These are phyloP conservation scores for Gorsachius goisagi DNA, from an alignment of 2,113 vertebrate genomes.

Conservation along the genomic window DNA sequence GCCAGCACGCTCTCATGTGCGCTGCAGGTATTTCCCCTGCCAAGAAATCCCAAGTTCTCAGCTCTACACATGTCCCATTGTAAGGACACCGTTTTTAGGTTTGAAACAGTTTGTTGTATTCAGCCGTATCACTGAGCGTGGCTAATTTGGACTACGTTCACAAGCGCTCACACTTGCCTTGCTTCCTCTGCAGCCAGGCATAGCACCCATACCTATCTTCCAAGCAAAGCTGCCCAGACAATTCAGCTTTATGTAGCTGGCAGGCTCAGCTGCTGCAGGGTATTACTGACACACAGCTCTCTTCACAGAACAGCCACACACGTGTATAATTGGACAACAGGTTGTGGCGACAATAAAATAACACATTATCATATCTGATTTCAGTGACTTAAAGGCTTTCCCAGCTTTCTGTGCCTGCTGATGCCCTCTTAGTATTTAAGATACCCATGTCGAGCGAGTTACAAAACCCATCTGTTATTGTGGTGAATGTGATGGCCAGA, in stretches of 20 bases:
- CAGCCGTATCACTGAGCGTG: background rate
- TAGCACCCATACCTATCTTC: background rate
- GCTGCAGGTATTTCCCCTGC: background rate
- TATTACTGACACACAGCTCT: background rate
- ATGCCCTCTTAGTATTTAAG: background rate
- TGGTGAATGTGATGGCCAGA: constrained; percentile 13
- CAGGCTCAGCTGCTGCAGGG: constrained; percentile 7
- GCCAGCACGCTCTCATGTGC: background rate
- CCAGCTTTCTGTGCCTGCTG: constrained; percentile 13
- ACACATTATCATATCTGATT: background rate
- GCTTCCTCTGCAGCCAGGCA: background rate
- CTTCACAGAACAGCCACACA: background rate
- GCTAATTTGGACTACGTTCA: background rate
- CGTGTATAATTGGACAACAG: background rate
- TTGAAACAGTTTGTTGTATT: background rate
- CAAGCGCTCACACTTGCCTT: background rate
- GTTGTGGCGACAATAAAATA: background rate
- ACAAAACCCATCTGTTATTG: constrained; percentile 57
- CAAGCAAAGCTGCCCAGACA: constrained; percentile 1
- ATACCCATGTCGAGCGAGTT: constrained; percentile 24
- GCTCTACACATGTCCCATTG: background rate
- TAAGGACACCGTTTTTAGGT: background rate
- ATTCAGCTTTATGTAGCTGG: background rate
- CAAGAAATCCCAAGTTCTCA: background rate
- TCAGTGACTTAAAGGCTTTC: constrained; percentile 29